These are phyloP conservation scores for Nephotettix cincticeps DNA, from an alignment of 1,140 invertebrate genomes.

Conservation along the genomic window DNA sequence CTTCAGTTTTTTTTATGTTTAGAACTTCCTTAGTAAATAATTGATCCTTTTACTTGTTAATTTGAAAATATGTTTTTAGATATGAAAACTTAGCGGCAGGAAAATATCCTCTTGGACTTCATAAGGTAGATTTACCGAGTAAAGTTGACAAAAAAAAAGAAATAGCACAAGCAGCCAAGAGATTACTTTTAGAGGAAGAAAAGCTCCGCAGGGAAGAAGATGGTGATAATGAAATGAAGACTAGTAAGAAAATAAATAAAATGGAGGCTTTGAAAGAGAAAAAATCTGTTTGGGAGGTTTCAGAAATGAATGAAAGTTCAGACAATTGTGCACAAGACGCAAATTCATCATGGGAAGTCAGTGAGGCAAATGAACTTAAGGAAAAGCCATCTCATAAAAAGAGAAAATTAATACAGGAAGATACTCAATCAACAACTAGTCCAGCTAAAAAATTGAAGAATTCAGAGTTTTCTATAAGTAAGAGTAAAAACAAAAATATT, in stretches of 20 bases:
- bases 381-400: constrained; percentile 1
- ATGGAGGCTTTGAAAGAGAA: background rate
- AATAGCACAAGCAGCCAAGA: constrained; percentile 23
- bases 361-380: background rate
- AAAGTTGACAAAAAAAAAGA: constrained; percentile 29
- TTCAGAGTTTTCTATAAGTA: no score
- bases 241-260: background rate
- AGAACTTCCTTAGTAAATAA: no score
- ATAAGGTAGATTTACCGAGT: constrained; percentile 40
- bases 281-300: background rate
- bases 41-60: no score
- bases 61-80: no score
- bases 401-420: constrained; percentile 1
- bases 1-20: no score
- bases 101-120: constrained; percentile 62
- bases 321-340: background rate
- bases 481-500: no score
- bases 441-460: background rate
- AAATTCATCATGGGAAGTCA: constrained; percentile 6
- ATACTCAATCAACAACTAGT: background rate
- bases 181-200: constrained; percentile 14
- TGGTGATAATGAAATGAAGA: background rate
- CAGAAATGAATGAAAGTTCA: background rate
- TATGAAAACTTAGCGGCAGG: constrained; percentile 57
- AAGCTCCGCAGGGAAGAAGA: constrained; percentile 12